phyloP scores from a whole-genome alignment of 2,113 vertebrate species.

The Calyptomena viridis region DNA sequence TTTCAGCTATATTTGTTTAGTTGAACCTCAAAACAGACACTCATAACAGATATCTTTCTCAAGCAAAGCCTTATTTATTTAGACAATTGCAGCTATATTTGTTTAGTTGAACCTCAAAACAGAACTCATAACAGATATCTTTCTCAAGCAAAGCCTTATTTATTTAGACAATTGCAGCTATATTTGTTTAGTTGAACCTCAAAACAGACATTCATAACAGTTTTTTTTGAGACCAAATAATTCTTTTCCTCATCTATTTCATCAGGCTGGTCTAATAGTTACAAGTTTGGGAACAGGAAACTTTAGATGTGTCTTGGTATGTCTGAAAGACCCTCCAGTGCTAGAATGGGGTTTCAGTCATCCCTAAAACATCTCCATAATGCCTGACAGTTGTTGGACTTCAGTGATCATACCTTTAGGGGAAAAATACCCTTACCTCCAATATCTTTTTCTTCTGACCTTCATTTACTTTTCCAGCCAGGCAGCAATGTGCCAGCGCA shows the following conservation, averaged over 20 bases:
- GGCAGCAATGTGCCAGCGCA: constrained; percentile 93
- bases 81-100: background rate
- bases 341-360: background rate
- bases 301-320: background rate
- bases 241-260: background rate
- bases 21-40: background rate
- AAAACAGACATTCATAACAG: background rate
- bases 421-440: constrained; percentile 82
- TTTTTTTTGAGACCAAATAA: background rate
- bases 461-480: constrained; percentile 98
- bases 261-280: background rate
- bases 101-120: background rate
- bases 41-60: background rate
- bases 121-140: background rate
- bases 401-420: background rate
- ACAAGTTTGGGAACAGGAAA: background rate
- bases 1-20: background rate
- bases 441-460: constrained; percentile 97
- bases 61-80: background rate
- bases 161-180: background rate
- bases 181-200: background rate
- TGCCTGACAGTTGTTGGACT: background rate
- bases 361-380: background rate
- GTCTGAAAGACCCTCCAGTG: background rate
- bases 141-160: background rate